Conservation (phyloP, 2,113 vertebrate genomes). For the Ophiodon elongatus region DNA sequence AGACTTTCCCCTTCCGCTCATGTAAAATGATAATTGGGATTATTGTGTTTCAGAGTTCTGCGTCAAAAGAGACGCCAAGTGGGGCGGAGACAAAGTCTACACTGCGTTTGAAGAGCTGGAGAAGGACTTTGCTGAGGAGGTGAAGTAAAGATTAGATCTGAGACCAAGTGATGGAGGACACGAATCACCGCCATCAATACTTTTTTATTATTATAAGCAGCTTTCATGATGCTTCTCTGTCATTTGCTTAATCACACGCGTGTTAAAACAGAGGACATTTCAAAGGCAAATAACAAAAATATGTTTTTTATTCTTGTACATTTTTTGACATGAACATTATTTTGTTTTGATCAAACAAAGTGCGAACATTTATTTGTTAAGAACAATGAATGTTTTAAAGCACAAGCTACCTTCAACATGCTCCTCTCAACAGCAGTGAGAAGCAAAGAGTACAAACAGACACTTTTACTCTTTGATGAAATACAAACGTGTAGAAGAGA, state of each 20-base stretch:
- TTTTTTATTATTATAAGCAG: neutral
- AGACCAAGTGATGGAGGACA: neutral
- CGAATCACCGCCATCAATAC: neutral
- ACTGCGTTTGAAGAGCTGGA: slow-evolving; percentile 89
- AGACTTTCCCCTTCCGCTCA: fast-evolving
- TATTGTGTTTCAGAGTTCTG: slow-evolving; percentile 87
- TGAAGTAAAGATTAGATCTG: slow-evolving; percentile 60
- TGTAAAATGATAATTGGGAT: neutral
- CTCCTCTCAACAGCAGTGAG: too few species aligned
- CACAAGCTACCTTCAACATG: too few species aligned
- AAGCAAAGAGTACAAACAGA: too few species aligned
- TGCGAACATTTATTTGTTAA: too few species aligned
- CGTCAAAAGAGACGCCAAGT: slow-evolving; percentile 93
- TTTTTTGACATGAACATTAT: neutral
- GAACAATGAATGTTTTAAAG: too few species aligned
- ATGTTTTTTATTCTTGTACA: neutral
- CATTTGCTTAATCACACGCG: too few species aligned
- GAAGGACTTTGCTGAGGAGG: slow-evolving; percentile 94
- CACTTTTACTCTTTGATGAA: too few species aligned
- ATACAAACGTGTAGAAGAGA: too few species aligned
- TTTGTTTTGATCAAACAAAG: too few species aligned
- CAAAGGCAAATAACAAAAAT: neutral
- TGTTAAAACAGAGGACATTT: too few species aligned
- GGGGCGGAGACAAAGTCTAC: slow-evolving; percentile 95
- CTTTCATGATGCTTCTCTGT: neutral